These are phyloP conservation scores for Lepilemur ruficaudatus DNA, from an alignment of 2,797 vertebrate species.

Conservation along the genomic window DNA sequence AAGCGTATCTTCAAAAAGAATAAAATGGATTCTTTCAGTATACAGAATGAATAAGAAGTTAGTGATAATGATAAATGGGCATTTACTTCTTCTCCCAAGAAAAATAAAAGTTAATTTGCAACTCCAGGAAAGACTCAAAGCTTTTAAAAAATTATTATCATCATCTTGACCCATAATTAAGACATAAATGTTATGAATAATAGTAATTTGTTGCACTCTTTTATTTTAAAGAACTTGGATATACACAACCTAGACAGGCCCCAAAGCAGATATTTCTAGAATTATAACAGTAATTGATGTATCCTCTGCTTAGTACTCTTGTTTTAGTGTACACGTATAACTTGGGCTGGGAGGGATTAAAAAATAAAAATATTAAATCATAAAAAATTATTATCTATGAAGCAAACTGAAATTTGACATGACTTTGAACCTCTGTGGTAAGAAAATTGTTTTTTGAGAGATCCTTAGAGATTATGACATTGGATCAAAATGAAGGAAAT, in stretches of 20 bases:
- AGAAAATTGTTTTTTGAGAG: neutral
- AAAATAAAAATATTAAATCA: slow-evolving; percentile 78
- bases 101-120: slow-evolving; percentile 23
- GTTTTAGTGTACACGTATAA: neutral
- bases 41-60: neutral
- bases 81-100: neutral
- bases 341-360: neutral
- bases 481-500: neutral
- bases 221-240: slow-evolving; percentile 30
- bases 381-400: slow-evolving; percentile 72
- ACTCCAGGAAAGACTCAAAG: slow-evolving; percentile 6
- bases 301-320: neutral
- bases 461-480: neutral
- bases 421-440: neutral
- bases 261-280: slow-evolving; percentile 3
- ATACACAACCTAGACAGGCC: neutral
- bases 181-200: neutral
- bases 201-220: neutral
- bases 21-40: neutral
- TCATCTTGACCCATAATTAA: neutral
- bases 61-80: neutral
- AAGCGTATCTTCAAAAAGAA: neutral
- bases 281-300: neutral
- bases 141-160: neutral
- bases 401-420: neutral